Base-by-base conservation (phyloP, 2,797 vertebrate species). In the Myoxocephalus aenaeus region DNA sequence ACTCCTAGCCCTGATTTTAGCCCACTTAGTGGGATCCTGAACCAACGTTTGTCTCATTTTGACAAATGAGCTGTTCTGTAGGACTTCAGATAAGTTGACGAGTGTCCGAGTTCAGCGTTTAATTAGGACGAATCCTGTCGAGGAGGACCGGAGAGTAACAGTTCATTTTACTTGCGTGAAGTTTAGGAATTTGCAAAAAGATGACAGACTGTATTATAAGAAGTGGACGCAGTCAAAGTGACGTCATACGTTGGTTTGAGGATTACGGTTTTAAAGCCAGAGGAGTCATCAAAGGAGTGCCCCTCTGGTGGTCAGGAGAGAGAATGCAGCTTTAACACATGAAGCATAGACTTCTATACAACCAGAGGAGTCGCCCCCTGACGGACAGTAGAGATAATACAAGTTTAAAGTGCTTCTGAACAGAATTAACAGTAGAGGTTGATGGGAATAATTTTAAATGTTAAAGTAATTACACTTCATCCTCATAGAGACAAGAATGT, bases 1-100 rank as follows among this genome's bases (percentile, higher is more conserved):
- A 59, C 50, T 11, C 13, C 51, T 46, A 34, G 63, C 64, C 32
- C 40, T 80, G 65, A 73, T 80, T 56, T 14, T 44, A 44, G 56
- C 13, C 42, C 54, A 38, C 7, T 53, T 12, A 29, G 32, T 27
- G 11, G 17, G 34, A 63, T 64, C 22, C 34, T 42, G 27, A 48
- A 20, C 3, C 61, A 34, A 17, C 18, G 17, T 66, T 36, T 15
- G 14, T 62, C 32, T 63, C 59, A 63, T 51, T 73, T 54, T 34
- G 18, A 48, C 20, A 32, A 70, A 58, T 64, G 46, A 29, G 38
- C 46, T 14, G 3, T 54, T 56, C 36, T 70, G n/a, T 5, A 4
- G 56, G n/a, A 22, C 38, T 62, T 20, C 32, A 48, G 14, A 29
- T 67, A 1, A 40, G 42, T 59, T 64, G 3, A 68, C 5, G 27